phyloP scores from a whole-genome alignment of 2,797 vertebrate genomes.

The Lophotriccus pileatus region DNA sequence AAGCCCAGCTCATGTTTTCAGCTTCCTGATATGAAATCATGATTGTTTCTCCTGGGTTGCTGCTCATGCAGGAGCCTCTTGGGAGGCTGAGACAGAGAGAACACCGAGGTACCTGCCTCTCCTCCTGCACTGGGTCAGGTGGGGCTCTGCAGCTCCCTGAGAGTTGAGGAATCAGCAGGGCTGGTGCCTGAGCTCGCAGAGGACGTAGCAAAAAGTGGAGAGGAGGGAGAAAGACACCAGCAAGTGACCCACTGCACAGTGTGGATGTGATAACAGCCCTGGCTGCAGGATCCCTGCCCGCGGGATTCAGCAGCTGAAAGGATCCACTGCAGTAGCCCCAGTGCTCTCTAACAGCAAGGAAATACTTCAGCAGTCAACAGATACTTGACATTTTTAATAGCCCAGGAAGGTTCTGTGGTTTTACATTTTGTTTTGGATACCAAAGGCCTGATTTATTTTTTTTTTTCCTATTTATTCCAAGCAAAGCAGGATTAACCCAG shows the following conservation, averaged over 20 bases:
- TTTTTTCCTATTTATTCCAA: background rate
- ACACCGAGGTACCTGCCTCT: too few species aligned
- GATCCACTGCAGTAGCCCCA: background rate
- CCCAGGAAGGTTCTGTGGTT: background rate
- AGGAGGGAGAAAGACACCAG: background rate
- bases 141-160: background rate
- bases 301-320: background rate
- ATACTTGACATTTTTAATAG: background rate
- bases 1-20: background rate
- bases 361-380: background rate
- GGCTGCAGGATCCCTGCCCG: background rate
- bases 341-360: background rate
- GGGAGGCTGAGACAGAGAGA: background rate
- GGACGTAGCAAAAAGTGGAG: rapidly evolving
- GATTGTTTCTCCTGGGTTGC: background rate
- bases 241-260: rapidly evolving
- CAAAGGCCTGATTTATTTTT: background rate
- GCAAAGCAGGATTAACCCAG: background rate
- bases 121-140: background rate
- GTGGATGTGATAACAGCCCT: rapidly evolving
- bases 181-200: background rate
- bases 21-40: background rate
- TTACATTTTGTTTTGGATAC: background rate
- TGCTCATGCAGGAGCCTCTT: background rate
- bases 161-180: background rate